phyloP scores from a whole-genome alignment of 2,797 vertebrate species.

The Astyanax mexicanus region DNA sequence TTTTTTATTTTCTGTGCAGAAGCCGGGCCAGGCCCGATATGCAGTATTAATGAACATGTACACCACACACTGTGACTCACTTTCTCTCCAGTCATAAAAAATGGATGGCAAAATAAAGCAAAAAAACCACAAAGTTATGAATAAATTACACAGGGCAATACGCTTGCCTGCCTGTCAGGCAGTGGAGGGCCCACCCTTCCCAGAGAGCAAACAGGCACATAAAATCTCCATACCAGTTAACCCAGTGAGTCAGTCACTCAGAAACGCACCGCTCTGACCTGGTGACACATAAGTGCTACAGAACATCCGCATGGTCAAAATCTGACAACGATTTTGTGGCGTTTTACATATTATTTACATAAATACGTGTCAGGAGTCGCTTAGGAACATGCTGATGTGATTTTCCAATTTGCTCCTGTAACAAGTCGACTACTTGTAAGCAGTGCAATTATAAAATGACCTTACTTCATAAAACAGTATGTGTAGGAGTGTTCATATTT shows the following conservation, averaged over 20 bases:
- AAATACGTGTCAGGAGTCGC: not conserved
- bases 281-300: slow-evolving; percentile 41
- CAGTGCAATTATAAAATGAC: not conserved
- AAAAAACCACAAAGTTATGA: slow-evolving; percentile 73
- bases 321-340: slow-evolving; percentile 35
- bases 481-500: not conserved
- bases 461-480: not conserved
- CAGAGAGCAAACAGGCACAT: slow-evolving; percentile 37
- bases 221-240: slow-evolving; percentile 13
- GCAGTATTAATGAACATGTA: slow-evolving; percentile 75
- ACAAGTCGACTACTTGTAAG: not conserved
- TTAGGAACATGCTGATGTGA: slow-evolving; percentile 5
- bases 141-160: slow-evolving; percentile 73
- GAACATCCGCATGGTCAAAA: slow-evolving; percentile 36
- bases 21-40: slow-evolving; percentile 62
- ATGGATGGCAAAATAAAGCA: slow-evolving; percentile 73
- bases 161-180: slow-evolving; percentile 47
- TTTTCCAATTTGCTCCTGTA: not conserved
- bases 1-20: slow-evolving; percentile 62
- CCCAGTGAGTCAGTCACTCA: slow-evolving; percentile 16
- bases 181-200: slow-evolving; percentile 29
- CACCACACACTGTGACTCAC: slow-evolving; percentile 70
- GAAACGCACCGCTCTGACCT: slow-evolving; percentile 36
- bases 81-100: slow-evolving; percentile 76
- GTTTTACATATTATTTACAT: slow-evolving; percentile 35